Conservation (phyloP, 2,797 vertebrate species). For the Poecilia picta region DNA sequence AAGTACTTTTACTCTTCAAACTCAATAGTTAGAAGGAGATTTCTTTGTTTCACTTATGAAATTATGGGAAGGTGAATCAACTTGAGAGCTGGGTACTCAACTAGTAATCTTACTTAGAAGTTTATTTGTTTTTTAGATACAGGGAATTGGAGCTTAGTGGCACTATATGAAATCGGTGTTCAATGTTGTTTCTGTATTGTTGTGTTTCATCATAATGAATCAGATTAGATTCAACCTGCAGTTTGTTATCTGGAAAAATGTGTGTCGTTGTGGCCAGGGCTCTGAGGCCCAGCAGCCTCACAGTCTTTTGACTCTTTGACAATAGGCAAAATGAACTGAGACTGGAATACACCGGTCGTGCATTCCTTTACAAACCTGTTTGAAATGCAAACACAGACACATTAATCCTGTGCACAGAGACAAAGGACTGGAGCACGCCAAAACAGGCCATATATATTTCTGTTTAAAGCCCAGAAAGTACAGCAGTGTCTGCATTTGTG, state of each 20-base stretch:
- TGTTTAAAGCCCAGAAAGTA: constrained; percentile 11
- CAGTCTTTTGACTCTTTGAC: constrained; percentile 70
- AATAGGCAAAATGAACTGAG: constrained; percentile 72
- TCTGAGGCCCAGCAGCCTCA: constrained; percentile 51
- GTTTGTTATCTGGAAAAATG: constrained; percentile 42
- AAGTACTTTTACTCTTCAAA: constrained; percentile 16
- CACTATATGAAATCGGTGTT: not conserved
- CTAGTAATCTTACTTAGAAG: not conserved
- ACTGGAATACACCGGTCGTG: constrained; percentile 75
- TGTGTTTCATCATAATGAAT: constrained; percentile 12
- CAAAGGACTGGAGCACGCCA: constrained; percentile 61
- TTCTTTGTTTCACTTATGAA: constrained; percentile 48
- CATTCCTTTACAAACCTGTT: constrained; percentile 80
- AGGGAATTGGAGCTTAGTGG: not conserved
- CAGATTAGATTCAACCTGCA: constrained; percentile 9
- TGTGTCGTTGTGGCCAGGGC: constrained; percentile 48
- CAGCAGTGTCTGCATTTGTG: constrained; percentile 8
- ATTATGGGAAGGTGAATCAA: constrained; percentile 36
- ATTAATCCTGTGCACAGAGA: constrained; percentile 57
- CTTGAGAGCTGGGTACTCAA: not conserved
- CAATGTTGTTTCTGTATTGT: constrained; percentile 1
- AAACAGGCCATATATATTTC: constrained; percentile 56
- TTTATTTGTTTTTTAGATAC: not conserved
- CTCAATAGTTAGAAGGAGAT: constrained; percentile 26
- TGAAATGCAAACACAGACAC: constrained; percentile 30